phyloP scores from a whole-genome alignment of 2,888 invertebrate genomes.

The Spilosoma lubricipeda region DNA sequence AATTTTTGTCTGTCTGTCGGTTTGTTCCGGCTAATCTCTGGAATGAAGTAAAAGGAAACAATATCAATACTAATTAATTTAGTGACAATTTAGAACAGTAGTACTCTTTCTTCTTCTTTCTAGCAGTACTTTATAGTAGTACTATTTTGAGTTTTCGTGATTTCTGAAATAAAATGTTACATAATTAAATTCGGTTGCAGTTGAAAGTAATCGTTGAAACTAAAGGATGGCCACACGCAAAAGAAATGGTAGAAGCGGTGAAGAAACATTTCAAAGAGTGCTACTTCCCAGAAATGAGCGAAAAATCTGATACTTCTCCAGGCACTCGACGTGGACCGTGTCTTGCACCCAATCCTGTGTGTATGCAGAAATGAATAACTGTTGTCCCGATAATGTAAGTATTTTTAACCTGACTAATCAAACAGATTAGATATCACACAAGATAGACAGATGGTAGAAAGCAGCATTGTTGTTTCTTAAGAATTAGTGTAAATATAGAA shows the following conservation, averaged over 20 bases:
- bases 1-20: too few relatives aligned
- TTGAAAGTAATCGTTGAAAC: constrained; percentile 96
- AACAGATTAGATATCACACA: too few relatives aligned
- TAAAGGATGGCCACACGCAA: constrained; percentile 92
- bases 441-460: too few relatives aligned
- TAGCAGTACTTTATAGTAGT: too few relatives aligned
- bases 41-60: neutral
- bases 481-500: too few relatives aligned
- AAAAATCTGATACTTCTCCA: constrained; percentile 49
- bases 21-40: too few relatives aligned
- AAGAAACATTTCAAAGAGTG: constrained; percentile 89
- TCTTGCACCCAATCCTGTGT: constrained; percentile 78
- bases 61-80: neutral
- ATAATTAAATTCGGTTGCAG: constrained; percentile 72
- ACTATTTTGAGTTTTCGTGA: neutral
- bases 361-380: constrained; percentile 75
- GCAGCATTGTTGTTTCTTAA: too few relatives aligned
- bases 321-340: constrained; percentile 69
- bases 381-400: neutral
- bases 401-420: neutral
- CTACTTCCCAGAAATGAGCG: constrained; percentile 45
- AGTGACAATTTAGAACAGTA: neutral
- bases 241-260: constrained; percentile 72
- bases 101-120: too few relatives aligned
- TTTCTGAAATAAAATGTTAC: neutral